Evolutionary conservation across 1,140 invertebrate species (phyloP), one percentile per base, ranked within the genome.

Genomic region (Atopsyche davidsoni): DNA sequence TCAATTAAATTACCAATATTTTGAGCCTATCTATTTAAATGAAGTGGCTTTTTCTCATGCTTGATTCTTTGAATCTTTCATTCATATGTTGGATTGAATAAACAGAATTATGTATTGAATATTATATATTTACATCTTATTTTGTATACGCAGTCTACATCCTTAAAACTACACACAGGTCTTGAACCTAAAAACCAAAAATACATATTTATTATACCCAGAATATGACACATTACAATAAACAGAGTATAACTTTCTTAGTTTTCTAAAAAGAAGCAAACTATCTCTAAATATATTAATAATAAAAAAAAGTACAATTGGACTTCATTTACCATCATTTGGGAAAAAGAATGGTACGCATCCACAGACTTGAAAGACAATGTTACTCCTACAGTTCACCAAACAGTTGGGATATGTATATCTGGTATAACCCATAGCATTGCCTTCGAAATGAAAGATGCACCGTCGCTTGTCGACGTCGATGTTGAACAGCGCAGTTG

Each of bases 401-500:
- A 82, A 67, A 58, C 82, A 85, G 57, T 85, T 85, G 43, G 77
- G 69, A 49, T 77, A 82, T 0, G 78, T 77, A 44, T 83, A 83
- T 1, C 66, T 64, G 1, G 59, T 57, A 10, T 78, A 70, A 1
- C 60, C 55, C 0, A 59, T 55, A 10, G 72, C 51, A 40, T 59
- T 52, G 0, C 53, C 63, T 68, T 85, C 80, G 16, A 76, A 57
- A 2, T 59, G 57, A 55, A 80, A 81, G 28, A 80, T 69, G 50
- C 82, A 85, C 18, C 76, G 67, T 23, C 81, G 64, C 14, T 64
- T 58, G 2, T 64, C 51, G 1, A 76, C 53, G 0, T 59, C 51
- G 47, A 82, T 70, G 1, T 61, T 39, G 7, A 58, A 66, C 3
- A 83, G 69, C 2, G 72, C 70, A 0, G 61, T 32, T 0, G 79